A percentile compares a stretch with the other conserved stretches of the same genome.
Evolutionary conservation across 2,113 vertebrate species (phyloP).

Genomic region (Mola mola): DNA sequence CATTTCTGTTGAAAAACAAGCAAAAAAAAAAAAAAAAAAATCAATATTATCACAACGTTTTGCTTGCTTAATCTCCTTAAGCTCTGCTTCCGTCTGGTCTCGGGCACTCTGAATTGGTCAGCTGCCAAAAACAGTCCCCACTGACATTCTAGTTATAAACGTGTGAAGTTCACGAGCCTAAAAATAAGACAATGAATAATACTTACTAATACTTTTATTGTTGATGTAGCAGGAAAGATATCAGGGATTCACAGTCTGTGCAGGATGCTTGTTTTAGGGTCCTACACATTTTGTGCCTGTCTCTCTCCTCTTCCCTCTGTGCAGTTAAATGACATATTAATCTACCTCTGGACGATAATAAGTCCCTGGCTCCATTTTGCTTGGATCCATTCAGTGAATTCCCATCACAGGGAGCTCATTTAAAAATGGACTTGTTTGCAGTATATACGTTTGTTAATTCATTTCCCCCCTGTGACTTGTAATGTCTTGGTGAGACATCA

Average conservation of each 20-base stretch:
- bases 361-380: no score
- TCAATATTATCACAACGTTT: not conserved
- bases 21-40: not conserved
- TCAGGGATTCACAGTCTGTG: not conserved
- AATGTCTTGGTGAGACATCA: no score
- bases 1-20: not conserved
- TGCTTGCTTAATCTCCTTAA: not conserved
- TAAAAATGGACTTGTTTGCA: not conserved
- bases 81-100: constrained; percentile 2
- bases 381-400: not conserved
- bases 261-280: not conserved
- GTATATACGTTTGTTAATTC: no score
- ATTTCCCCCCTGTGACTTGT: no score
- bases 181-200: not conserved
- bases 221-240: not conserved
- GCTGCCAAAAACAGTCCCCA: not conserved
- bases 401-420: not conserved
- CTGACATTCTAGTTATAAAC: not conserved
- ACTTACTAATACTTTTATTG: not conserved
- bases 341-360: no score
- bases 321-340: no score
- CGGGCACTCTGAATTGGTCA: not conserved
- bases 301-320: not conserved
- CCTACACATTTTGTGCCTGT: not conserved
- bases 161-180: constrained; percentile 2